A percentile compares a stretch with the other conserved stretches of the same genome.
Conservation (phyloP, 2,888 invertebrate species). For the Lycia hirtaria region DNA sequence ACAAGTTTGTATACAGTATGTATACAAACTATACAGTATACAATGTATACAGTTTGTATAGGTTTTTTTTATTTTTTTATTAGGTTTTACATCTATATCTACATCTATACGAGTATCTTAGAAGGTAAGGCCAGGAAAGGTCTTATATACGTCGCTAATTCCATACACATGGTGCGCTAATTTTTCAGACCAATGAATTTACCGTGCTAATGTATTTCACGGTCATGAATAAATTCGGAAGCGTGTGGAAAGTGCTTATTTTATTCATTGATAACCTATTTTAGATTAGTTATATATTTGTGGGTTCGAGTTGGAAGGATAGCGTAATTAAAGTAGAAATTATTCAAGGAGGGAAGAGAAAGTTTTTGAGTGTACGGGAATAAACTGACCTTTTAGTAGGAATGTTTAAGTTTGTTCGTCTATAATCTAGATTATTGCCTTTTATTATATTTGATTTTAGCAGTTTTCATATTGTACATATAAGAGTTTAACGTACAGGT, state of each 20-base stretch:
- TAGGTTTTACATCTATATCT: not conserved
- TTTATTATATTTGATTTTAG: too few relatives aligned
- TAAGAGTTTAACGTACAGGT: too few relatives aligned
- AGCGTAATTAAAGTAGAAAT: too few relatives aligned
- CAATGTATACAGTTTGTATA: too few relatives aligned
- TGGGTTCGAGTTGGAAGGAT: not conserved
- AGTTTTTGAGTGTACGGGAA: not conserved
- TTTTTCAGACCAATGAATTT: conserved; percentile 58
- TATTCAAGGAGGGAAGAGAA: not conserved
- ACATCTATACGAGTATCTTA: not conserved
- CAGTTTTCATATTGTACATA: too few relatives aligned
- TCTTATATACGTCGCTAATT: conserved; percentile 45
- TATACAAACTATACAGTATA: too few relatives aligned
- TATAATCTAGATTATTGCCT: too few relatives aligned
- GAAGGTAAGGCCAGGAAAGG: not conserved
- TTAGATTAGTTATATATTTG: conserved; percentile 3
- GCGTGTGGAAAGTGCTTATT: conserved; percentile 49
- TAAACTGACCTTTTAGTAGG: too few relatives aligned
- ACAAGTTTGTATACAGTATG: too few relatives aligned
- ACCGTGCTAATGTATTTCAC: conserved; percentile 51
- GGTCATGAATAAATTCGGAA: conserved; percentile 48
- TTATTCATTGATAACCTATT: conserved; percentile 43
- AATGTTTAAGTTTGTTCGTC: too few relatives aligned
- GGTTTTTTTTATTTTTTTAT: too few relatives aligned
- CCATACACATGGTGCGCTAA: conserved; percentile 57